These are phyloP conservation scores for Trididemnum nubilum DNA, from an alignment of 23 tunicate genomes.

Conservation along the genomic window DNA sequence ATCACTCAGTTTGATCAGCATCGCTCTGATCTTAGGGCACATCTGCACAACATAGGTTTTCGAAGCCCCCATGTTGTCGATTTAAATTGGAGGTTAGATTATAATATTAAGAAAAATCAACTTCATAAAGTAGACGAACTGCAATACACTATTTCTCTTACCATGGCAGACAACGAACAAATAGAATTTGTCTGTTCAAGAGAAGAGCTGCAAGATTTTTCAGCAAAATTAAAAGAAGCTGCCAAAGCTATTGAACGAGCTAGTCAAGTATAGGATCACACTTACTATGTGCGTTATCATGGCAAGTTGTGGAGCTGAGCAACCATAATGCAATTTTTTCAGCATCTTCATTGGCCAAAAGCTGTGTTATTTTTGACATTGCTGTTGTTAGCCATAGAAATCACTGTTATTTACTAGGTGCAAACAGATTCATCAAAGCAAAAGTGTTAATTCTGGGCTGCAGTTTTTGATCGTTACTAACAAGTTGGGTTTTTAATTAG, in stretches of 20 bases:
- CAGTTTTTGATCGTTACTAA: too few relatives aligned
- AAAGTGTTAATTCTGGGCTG: too few relatives aligned
- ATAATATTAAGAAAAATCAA: conserved; percentile 72
- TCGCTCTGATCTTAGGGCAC: conserved; percentile 32
- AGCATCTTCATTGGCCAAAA: too few relatives aligned
- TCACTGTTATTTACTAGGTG: too few relatives aligned
- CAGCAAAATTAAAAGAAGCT: conserved; percentile 87
- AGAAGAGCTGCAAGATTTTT: conserved; percentile 84
- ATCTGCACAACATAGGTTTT: conserved; percentile 29
- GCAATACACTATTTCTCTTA: conserved; percentile 54
- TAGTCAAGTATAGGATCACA: conserved; percentile 55
- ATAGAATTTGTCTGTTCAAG: conserved; percentile 65
- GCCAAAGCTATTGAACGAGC: conserved; percentile 81
- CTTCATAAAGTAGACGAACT: conserved; percentile 64
- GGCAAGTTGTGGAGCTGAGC: too few relatives aligned
- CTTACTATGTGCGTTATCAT: too few relatives aligned
- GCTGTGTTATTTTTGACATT: too few relatives aligned
- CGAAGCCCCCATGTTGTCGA: conserved; percentile 59
- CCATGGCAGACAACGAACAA: conserved; percentile 39
- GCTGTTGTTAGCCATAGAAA: too few relatives aligned
- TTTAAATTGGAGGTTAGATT: conserved; percentile 77
- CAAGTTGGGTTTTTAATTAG: too few relatives aligned
- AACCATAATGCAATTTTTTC: too few relatives aligned
- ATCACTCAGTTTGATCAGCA: conserved; percentile 18
- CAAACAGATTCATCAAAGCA: too few relatives aligned